Evolutionary conservation across 1,140 invertebrate genomes (phyloP), one percentile per base, ranked within the genome.

Genomic region (Hestina assimilis): DNA sequence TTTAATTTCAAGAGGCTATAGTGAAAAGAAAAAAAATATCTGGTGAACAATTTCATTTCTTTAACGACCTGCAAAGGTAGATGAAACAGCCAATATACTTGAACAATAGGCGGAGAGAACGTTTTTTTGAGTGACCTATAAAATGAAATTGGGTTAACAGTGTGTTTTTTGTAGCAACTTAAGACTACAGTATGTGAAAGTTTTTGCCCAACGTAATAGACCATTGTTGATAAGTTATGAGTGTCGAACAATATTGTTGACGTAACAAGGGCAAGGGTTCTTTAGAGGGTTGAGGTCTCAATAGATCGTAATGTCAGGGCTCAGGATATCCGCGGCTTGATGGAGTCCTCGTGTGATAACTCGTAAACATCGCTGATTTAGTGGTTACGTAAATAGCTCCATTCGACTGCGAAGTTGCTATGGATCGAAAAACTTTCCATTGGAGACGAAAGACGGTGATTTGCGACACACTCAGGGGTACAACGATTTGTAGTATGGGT

Each of bases 161-260:
- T 70, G 60, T 66, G 65, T 70, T 73, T 67, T 62, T 72, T 66
- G 48, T 59, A 57, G 59, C 63, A 41, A 66, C 24, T 66, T 61
- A 65, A 45, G 41, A 38, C 33, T 38, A 38, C 53, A 56, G 50
- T 26, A 65, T 64, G 60, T 59, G 59, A 45, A 59, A 57, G 43
- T 60, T 59, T 60, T 69, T 65, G 15, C 45, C 28, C 55, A 47
- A 26, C 57, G 50, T 68, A 75, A 78, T 69, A 69, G 74, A 60
- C 72, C 63, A 72, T 79, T 75, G 63, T 61, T 63, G 69, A 70
- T 73, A 79, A 79, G 68, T 80, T 83, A 81, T 81, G 71, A 65
- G 57, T 40, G 40, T 35, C 59, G 54, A 62, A 57, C 59, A 58
- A 62, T 58, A 54, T 58, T 35, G 46, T 58, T 28, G 59, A 53